A percentile compares a stretch with the other conserved stretches of the same genome.
phyloP scores from a whole-genome alignment of 2,888 invertebrate species.

The Marronus borbonicus region DNA sequence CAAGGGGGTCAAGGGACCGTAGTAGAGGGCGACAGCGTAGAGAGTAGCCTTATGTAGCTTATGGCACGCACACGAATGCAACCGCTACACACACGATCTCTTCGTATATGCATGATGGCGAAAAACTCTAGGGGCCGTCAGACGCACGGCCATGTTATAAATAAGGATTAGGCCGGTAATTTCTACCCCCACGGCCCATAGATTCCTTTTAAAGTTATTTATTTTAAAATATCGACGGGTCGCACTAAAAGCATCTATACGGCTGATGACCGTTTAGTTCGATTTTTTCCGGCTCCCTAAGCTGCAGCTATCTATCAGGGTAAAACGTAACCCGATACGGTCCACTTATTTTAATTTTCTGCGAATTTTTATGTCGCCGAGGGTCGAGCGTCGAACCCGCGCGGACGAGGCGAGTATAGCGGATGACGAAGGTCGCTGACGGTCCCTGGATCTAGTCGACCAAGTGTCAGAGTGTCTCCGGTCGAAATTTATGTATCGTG shows the following conservation, averaged over 20 bases:
- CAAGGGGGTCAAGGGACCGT: slow-evolving; percentile 22
- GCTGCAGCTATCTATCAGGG: slow-evolving; percentile 24
- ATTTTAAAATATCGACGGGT: slow-evolving; percentile 71
- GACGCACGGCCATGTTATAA: slow-evolving; percentile 69
- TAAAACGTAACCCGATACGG: slow-evolving; percentile 65
- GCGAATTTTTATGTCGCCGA: slow-evolving; percentile 63
- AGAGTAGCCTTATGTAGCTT: slow-evolving; percentile 27
- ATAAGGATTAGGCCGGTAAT: slow-evolving; percentile 71
- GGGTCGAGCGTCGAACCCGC: slow-evolving; percentile 23
- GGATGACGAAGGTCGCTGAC: slow-evolving; percentile 37
- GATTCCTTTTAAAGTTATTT: slow-evolving; percentile 71
- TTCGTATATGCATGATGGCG: neutral
- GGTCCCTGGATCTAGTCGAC: slow-evolving; percentile 27
- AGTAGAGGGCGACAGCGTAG: slow-evolving; percentile 23
- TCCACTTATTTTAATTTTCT: slow-evolving; percentile 72
- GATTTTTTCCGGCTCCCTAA: slow-evolving; percentile 44
- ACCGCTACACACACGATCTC: neutral
- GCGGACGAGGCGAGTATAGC: neutral
- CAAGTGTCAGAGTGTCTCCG: slow-evolving; percentile 45
- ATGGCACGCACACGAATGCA: too few species aligned
- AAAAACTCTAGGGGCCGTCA: slow-evolving; percentile 60
- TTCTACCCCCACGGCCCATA: slow-evolving; percentile 68
- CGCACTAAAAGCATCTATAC: slow-evolving; percentile 62
- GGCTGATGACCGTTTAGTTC: slow-evolving; percentile 47
- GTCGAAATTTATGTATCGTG: slow-evolving; percentile 43